A percentile compares a stretch with the other conserved stretches of the same genome.
phyloP scores from a whole-genome alignment of 2,888 invertebrate species.

The Catocala sponsa region DNA sequence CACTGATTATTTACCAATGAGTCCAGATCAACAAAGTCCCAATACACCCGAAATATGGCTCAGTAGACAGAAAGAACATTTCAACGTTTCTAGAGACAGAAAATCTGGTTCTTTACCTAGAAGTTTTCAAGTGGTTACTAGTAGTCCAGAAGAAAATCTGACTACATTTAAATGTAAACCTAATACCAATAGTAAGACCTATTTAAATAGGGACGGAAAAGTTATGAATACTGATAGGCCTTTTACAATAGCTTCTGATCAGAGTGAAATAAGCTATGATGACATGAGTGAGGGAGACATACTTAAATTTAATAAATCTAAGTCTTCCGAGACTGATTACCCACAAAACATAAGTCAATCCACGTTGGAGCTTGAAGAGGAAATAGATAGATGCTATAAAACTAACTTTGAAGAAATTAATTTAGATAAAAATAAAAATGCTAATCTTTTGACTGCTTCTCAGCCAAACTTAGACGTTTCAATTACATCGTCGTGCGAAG shows the following conservation, averaged over 20 bases:
- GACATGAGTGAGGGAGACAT: conserved; percentile 85
- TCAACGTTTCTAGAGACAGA: conserved; percentile 89
- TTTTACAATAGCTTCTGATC: conserved; percentile 91
- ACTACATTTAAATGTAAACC: conserved; percentile 81
- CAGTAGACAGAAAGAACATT: conserved; percentile 91
- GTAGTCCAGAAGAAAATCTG: conserved; percentile 81
- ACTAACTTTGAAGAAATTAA: conserved; percentile 78
- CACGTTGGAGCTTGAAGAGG: conserved; percentile 83
- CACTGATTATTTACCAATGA: conserved; percentile 80
- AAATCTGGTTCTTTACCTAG: conserved; percentile 94
- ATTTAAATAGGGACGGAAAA: conserved; percentile 89
- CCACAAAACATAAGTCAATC: conserved; percentile 81
- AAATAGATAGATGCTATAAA: conserved; percentile 85
- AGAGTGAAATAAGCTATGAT: conserved; percentile 90
- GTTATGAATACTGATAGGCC: conserved; percentile 90
- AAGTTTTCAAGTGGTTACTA: conserved; percentile 91
- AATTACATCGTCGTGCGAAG: conserved; percentile 87
- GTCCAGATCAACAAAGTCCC: conserved; percentile 83
- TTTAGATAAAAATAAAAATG: conserved; percentile 75
- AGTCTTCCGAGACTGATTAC: conserved; percentile 70
- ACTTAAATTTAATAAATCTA: conserved; percentile 78
- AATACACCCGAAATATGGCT: conserved; percentile 91
- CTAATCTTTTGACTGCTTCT: conserved; percentile 68
- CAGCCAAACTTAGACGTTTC: conserved; percentile 84
- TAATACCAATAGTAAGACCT: conserved; percentile 81